Conservation (phyloP, 2,113 vertebrate species). For the Heptranchias perlo region DNA sequence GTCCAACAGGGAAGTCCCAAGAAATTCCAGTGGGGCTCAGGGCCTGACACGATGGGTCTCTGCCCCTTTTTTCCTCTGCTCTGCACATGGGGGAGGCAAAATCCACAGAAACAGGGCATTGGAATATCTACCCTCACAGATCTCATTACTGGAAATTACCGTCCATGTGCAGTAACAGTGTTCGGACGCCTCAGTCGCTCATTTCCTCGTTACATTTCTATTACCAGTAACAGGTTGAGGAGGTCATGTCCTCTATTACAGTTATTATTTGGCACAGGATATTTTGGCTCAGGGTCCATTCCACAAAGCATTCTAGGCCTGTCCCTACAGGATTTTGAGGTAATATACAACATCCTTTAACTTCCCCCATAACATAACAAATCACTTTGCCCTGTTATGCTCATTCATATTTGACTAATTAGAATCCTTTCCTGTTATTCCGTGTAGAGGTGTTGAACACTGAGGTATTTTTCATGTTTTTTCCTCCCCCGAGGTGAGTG, state of each 20-base stretch:
- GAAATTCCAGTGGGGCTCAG: not conserved
- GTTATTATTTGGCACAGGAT: not conserved
- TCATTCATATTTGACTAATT: conserved; percentile 31
- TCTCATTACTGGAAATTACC: not conserved
- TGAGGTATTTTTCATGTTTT: conserved; percentile 12
- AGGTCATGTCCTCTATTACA: not conserved
- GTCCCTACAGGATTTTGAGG: not conserved
- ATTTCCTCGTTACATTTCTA: not conserved
- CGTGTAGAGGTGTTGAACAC: conserved; percentile 5
- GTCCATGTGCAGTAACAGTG: not conserved
- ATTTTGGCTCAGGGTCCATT: not conserved
- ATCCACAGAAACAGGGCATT: not conserved
- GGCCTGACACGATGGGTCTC: not conserved
- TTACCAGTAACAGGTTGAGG: not conserved
- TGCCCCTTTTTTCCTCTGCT: not conserved
- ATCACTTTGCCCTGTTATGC: conserved; percentile 15
- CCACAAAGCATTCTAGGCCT: conserved; percentile 16
- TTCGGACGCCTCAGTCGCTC: not conserved
- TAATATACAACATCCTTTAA: conserved; percentile 32
- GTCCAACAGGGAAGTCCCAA: not conserved
- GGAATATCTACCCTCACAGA: not conserved
- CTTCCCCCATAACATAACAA: conserved; percentile 21
- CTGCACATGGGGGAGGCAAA: not conserved
- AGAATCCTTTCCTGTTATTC: conserved; percentile 23
- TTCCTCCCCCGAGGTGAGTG: not conserved